phyloP scores from a whole-genome alignment of 1,140 invertebrate species.

The Eriosoma lanigerum region DNA sequence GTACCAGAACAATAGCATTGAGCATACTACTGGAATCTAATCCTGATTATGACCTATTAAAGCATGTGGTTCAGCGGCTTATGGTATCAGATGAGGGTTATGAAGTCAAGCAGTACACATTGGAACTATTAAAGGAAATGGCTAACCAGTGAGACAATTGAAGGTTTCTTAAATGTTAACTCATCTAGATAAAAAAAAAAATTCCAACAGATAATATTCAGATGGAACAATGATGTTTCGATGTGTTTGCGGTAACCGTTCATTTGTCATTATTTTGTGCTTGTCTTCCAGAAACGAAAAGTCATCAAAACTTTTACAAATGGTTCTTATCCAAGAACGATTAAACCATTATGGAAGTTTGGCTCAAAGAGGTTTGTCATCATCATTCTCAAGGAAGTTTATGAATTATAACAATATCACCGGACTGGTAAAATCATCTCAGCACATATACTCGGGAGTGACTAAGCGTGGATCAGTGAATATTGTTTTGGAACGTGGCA shows the following conservation, averaged over 20 bases:
- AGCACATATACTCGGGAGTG: constrained; percentile 73
- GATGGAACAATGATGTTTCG: not conserved
- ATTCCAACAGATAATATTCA: not conserved
- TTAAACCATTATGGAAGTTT: constrained; percentile 71
- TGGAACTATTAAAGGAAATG: constrained; percentile 67
- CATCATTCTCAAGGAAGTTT: constrained; percentile 68
- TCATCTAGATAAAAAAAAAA: not conserved
- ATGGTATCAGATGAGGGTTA: constrained; percentile 62
- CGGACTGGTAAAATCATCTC: constrained; percentile 71
- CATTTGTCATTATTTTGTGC: not conserved
- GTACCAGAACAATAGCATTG: constrained; percentile 69
- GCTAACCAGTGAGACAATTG: constrained; percentile 59
- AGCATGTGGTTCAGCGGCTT: constrained; percentile 63
- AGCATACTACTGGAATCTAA: constrained; percentile 70
- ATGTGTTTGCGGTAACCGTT: not conserved
- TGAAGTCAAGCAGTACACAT: constrained; percentile 70
- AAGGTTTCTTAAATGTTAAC: constrained; percentile 41
- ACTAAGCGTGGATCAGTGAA: constrained; percentile 76
- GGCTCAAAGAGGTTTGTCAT: constrained; percentile 70
- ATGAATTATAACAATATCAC: constrained; percentile 66
- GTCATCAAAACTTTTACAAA: constrained; percentile 37
- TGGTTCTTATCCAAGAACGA: constrained; percentile 58
- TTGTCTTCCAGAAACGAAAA: not conserved
- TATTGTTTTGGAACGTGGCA: constrained; percentile 65
- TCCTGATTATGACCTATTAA: constrained; percentile 62